Conservation (phyloP, 2,888 invertebrate genomes). For the Lacanobia wlatinum region DNA sequence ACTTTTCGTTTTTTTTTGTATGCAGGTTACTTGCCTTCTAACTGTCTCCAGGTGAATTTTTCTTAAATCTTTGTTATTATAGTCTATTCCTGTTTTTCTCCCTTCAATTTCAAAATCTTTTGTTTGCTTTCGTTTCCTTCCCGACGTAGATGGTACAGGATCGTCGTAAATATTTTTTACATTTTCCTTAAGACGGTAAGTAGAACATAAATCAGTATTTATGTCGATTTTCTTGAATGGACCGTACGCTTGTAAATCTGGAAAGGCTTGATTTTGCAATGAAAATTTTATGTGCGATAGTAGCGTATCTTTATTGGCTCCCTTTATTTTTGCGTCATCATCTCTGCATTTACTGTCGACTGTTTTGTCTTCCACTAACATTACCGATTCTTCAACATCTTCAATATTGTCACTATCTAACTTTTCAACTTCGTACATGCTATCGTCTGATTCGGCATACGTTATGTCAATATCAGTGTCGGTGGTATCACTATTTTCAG, state of each 20-base stretch:
- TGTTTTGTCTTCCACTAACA: conserved; percentile 23
- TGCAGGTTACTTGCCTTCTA: neutral
- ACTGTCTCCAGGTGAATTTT: neutral
- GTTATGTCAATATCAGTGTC: conserved; percentile 29
- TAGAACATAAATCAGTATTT: neutral
- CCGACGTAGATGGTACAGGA: conserved; percentile 24
- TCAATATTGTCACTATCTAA: neutral
- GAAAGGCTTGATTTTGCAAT: conserved; percentile 25
- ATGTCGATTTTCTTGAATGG: neutral
- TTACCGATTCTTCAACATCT: neutral
- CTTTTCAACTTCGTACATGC: conserved; percentile 8
- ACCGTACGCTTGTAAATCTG: conserved; percentile 19
- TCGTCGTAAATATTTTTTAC: conserved; percentile 18
- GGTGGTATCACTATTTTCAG: conserved; percentile 20
- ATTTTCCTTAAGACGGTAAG: neutral
- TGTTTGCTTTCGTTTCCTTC: conserved; percentile 28
- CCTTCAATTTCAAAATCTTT: conserved; percentile 28
- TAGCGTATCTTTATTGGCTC: conserved; percentile 17
- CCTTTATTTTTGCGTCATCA: neutral
- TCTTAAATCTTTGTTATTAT: neutral
- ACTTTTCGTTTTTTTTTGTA: neutral
- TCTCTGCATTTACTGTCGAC: neutral
- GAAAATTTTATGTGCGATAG: conserved; percentile 28
- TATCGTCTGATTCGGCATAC: conserved; percentile 41
- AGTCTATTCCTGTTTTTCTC: neutral